Percentiles rank a stretch among this genome's conserved stretches.
These are phyloP conservation scores for Heterodera filipjevi DNA, from an alignment of 2,888 invertebrate species.

Conservation along the genomic window DNA sequence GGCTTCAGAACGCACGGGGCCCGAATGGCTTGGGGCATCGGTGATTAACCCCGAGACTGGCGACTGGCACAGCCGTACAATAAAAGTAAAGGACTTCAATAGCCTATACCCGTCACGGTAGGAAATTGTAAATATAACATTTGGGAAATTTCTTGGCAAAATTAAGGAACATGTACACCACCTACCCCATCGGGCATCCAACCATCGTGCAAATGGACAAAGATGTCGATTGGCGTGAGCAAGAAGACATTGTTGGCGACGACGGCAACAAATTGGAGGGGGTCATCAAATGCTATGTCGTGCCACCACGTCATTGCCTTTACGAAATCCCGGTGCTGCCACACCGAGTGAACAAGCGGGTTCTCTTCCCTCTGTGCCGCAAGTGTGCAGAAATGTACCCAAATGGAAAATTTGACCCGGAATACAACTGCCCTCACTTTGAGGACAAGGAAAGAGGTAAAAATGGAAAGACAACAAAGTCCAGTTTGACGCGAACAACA, in stretches of 20 bases:
- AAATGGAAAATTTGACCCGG: neutral
- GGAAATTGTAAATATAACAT: neutral
- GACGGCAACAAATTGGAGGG: neutral
- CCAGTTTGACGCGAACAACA: neutral
- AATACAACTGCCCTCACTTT: neutral
- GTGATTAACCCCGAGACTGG: neutral
- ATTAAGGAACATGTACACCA: neutral
- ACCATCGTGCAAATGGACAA: neutral
- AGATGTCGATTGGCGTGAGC: neutral
- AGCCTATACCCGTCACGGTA: neutral
- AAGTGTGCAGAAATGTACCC: neutral
- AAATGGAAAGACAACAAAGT: neutral
- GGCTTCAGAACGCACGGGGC: neutral
- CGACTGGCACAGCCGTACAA: neutral
- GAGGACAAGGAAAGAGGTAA: neutral
- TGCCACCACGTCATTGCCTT: neutral
- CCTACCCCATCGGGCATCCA: neutral
- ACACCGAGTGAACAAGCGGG: neutral
- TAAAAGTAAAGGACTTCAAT: neutral
- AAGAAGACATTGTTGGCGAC: neutral
- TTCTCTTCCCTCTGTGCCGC: neutral
- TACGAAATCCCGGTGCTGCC: constrained; percentile 1
- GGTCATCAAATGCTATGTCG: neutral
- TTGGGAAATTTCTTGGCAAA: neutral
- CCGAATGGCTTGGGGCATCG: neutral